These are phyloP conservation scores for Dione juno DNA, from an alignment of 2,888 invertebrate genomes.

Conservation along the genomic window DNA sequence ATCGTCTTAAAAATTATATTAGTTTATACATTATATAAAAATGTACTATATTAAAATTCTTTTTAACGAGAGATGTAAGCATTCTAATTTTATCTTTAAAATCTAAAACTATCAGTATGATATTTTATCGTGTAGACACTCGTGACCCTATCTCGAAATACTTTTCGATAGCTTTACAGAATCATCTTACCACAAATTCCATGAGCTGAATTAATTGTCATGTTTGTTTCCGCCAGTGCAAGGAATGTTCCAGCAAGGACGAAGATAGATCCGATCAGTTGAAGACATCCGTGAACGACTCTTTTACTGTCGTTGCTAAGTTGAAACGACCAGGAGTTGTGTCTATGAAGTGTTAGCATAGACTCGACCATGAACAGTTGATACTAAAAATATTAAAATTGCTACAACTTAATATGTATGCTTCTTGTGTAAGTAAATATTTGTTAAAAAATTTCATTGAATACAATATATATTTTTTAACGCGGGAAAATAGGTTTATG, in stretches of 20 bases:
- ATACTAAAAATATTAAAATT: constrained; percentile 65
- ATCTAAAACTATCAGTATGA: constrained; percentile 1
- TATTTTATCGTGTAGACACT: constrained; percentile 11
- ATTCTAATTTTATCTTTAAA: constrained; percentile 17
- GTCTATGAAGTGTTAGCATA: constrained; percentile 72
- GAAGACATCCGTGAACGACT: constrained; percentile 81
- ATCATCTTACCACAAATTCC: constrained; percentile 74
- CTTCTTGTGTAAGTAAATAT: no score
- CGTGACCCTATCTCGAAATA: constrained; percentile 23
- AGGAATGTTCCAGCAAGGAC: constrained; percentile 80
- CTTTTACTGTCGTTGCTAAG: constrained; percentile 69
- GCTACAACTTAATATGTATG: neutral
- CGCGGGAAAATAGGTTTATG: no score
- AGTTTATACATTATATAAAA: neutral
- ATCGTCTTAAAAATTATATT: neutral
- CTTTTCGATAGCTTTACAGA: constrained; percentile 14
- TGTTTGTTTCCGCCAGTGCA: constrained; percentile 67
- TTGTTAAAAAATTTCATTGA: no score
- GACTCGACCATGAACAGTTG: constrained; percentile 80
- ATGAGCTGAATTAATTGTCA: constrained; percentile 67
- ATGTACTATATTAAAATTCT: neutral
- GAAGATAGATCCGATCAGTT: constrained; percentile 76
- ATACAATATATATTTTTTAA: no score
- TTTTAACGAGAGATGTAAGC: neutral
- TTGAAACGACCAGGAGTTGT: constrained; percentile 79